Evolutionary conservation across 2,113 vertebrate genomes (phyloP).

Genomic region (Ascaphus truei): DNA sequence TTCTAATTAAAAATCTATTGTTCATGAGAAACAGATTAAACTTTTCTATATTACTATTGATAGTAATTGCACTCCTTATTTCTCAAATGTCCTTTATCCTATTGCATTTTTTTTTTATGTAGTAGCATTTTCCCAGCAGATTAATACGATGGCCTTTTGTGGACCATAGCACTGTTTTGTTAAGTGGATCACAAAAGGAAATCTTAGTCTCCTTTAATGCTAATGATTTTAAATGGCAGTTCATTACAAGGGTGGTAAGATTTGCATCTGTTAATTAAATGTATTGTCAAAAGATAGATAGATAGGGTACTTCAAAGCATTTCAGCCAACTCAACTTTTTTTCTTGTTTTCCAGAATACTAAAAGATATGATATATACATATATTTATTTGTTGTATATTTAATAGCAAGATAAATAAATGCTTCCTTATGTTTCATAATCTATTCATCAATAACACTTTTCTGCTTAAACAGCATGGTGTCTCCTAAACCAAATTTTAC

Average conservation of each 20-base stretch:
- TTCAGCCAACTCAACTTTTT: background rate
- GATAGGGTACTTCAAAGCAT: background rate
- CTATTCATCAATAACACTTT: no score
- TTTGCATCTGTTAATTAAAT: background rate
- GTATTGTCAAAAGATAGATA: background rate
- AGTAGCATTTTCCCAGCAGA: background rate
- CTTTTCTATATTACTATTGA: no score
- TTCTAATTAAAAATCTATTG: no score
- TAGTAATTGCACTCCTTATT: no score
- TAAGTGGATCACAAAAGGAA: background rate
- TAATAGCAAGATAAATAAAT: background rate
- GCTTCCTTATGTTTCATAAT: background rate
- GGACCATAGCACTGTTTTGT: background rate
- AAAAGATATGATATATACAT: background rate
- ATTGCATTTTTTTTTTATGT: background rate
- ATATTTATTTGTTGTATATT: background rate
- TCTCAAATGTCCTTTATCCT: no score
- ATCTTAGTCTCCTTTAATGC: background rate
- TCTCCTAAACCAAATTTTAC: no score
- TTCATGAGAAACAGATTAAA: no score
- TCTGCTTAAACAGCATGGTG: no score
- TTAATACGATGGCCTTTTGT: background rate
- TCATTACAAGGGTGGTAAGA: background rate
- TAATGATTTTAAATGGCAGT: background rate
- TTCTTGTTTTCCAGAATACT: background rate